Evolutionary conservation across 2,797 vertebrate species (phyloP), one percentile per base, ranked within the genome.

Genomic region (Parauchenoglanis ngamensis): DNA sequence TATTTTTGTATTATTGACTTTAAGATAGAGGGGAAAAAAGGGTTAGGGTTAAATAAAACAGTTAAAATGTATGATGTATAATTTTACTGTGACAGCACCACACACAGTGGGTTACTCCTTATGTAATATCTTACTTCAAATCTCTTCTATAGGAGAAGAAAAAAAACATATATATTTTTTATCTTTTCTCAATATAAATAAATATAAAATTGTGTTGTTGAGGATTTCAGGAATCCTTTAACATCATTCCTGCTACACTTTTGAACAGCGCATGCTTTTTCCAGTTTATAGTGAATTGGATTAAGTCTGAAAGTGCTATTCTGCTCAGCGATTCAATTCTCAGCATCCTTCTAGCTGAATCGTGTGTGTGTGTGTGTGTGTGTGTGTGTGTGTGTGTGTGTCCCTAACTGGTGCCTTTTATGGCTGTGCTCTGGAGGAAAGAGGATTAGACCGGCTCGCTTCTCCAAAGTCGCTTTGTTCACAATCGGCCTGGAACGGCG

Each of bases 391-490:
- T 85, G 67, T 83, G 82, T 40, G 77, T 67, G 81, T 88, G 85
- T 84, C 88, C 88, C 86, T 88, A 59, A 88, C 86, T 85, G 89
- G 90, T 83, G 75, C 91, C 93, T 93, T 94, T 94, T 94, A 94
- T 92, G 92, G 94, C 91, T 78, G 54, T 28, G 93, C 92, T 86
- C 21, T 88, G 89, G 86, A 91, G 87, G 73, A 89, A 90, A 86
- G 92, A 83, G 88, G 95, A 95, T 96, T 95, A 95, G 94, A 91
- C 90, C 73, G 4, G 93, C 93, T 93, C 93, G 87, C 92, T 92
- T 92, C 94, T 91, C 87, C 90, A 95, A 92, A 94, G 92, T 90
- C 89, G 93, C 93, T 95, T 94, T 95, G 94, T 95, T 94, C 93
- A 93, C 92, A 92, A 92, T 89, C 90, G 92, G 92, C 94, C 91